phyloP scores from a whole-genome alignment of 2,113 vertebrate species.

The Takifugu bimaculatus region DNA sequence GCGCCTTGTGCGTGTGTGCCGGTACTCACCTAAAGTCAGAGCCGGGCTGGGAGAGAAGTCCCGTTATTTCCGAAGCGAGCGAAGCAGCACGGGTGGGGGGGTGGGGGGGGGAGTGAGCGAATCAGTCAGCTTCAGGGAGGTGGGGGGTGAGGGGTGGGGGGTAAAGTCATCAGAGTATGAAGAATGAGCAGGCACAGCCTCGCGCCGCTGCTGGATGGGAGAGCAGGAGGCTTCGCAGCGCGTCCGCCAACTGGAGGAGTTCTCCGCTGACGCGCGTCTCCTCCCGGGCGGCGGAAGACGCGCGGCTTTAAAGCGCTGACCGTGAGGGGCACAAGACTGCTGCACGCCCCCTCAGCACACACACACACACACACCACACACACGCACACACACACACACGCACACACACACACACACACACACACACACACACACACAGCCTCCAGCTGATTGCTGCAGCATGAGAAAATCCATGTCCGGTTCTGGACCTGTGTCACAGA shows the following conservation, averaged over 20 bases:
- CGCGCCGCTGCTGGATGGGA: no score
- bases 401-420: no score
- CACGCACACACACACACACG: no score
- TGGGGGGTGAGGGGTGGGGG: no score
- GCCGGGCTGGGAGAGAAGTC: slow-evolving; percentile 12
- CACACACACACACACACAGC: slow-evolving; percentile 8
- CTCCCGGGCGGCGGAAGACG: no score
- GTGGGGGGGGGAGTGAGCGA: no score
- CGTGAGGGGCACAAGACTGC: slow-evolving; percentile 32
- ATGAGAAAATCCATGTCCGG: no score
- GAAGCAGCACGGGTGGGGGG: neutral
- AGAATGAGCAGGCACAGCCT: no score
- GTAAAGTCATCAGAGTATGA: no score
- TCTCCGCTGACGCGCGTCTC: neutral
- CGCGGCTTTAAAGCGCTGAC: neutral
- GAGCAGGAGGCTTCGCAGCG: neutral
- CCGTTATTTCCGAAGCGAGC: slow-evolving; percentile 15
- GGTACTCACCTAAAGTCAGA: slow-evolving; percentile 42
- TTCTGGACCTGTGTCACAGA: no score
- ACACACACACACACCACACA: neutral
- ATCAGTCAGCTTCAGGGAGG: no score
- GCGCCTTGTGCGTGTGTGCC: no score
- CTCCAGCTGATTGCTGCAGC: slow-evolving; percentile 15
- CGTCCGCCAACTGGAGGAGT: slow-evolving; percentile 11
- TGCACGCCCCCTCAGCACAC: slow-evolving; percentile 46